Evolutionary conservation across 2,113 vertebrate genomes (phyloP).

Genomic region (Chloebia gouldiae): DNA sequence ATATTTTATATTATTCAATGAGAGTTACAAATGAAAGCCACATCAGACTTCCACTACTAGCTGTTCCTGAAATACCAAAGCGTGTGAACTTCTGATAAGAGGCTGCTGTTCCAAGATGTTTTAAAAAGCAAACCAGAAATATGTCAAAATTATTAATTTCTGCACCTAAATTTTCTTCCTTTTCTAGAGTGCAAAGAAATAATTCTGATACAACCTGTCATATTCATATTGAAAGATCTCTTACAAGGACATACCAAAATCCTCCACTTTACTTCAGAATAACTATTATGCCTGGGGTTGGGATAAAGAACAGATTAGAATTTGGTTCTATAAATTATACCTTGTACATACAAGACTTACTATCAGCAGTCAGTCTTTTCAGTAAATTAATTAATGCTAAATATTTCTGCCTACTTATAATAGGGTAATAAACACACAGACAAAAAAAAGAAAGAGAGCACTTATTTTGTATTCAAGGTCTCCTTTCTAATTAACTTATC

Average conservation of each 20-base stretch:
- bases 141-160: neutral
- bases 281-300: neutral
- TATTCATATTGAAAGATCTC: neutral
- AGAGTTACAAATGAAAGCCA: neutral
- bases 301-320: neutral
- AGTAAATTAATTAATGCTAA: neutral
- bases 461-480: neutral
- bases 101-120: neutral
- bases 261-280: neutral
- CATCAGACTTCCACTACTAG: neutral
- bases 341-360: neutral
- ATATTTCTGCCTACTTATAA: neutral
- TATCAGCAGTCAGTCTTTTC: neutral
- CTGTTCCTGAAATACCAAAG: neutral
- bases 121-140: neutral
- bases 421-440: neutral
- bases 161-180: neutral
- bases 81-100: neutral
- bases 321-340: neutral
- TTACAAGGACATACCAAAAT: neutral
- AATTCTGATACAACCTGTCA: neutral
- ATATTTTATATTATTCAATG: neutral
- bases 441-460: neutral
- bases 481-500: slow-evolving; percentile 9
- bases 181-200: neutral